These are phyloP conservation scores for Albula goreensis DNA, from an alignment of 2,113 vertebrate genomes.

Conservation along the genomic window DNA sequence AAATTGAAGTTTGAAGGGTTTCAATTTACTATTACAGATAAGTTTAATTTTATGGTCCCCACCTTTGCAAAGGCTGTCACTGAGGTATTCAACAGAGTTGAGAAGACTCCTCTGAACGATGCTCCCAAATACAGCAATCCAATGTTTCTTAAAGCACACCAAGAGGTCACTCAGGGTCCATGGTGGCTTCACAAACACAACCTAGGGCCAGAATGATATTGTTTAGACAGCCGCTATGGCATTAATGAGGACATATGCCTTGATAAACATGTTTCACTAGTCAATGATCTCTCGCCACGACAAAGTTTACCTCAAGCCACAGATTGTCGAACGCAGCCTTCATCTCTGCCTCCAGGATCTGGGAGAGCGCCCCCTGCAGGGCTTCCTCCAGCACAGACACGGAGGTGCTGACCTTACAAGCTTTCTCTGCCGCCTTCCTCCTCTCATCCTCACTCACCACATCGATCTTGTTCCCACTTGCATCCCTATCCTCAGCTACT, in stretches of 20 bases:
- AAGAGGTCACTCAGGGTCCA: conserved; percentile 82
- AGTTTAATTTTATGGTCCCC: conserved; percentile 25
- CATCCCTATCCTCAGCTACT: neutral
- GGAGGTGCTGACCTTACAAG: conserved; percentile 52
- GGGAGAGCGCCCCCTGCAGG: conserved; percentile 79
- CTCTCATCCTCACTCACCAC: neutral
- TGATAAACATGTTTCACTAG: too few relatives aligned
- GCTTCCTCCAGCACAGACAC: conserved; percentile 74
- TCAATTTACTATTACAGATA: neutral
- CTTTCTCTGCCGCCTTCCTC: neutral
- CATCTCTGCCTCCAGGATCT: conserved; percentile 87
- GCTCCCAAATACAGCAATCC: conserved; percentile 87
- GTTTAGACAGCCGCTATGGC: too few relatives aligned
- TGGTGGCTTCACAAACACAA: conserved; percentile 84
- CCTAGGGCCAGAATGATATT: conserved; percentile 59
- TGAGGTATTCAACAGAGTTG: conserved; percentile 71
- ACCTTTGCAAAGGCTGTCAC: conserved; percentile 76
- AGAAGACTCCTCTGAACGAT: conserved; percentile 73
- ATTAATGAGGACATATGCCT: too few relatives aligned
- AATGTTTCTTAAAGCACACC: conserved; percentile 86
- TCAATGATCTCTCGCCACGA: too few relatives aligned
- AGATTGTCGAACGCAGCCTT: conserved; percentile 80
- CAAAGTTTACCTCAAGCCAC: conserved; percentile 79
- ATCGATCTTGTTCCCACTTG: neutral
- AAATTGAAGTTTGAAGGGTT: neutral